phyloP scores from a whole-genome alignment of 2,113 vertebrate genomes.

The Australoheros scitulus region DNA sequence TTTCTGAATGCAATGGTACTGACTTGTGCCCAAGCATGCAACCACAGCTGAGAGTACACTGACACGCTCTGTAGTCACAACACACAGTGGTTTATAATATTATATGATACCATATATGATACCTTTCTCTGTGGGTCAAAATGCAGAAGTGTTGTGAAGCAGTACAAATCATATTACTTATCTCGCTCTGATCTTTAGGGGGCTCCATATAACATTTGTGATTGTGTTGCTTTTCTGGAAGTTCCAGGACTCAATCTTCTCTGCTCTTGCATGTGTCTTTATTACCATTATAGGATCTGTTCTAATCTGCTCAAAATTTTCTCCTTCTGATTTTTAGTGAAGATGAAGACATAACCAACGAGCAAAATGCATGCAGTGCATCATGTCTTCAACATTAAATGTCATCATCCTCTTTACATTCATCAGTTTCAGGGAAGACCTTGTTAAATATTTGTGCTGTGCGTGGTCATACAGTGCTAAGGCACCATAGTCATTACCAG shows the following conservation, averaged over 20 bases:
- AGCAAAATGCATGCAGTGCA: not conserved
- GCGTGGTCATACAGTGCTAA: slow-evolving; percentile 48
- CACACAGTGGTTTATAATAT: not conserved
- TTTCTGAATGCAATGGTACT: not conserved
- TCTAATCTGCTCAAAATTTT: not conserved
- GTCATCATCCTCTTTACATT: slow-evolving; percentile 27
- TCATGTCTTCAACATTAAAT: slow-evolving; percentile 15
- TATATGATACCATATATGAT: not conserved
- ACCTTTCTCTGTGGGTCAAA: not conserved
- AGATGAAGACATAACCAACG: not conserved
- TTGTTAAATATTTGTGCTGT: slow-evolving; percentile 75
- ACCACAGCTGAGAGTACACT: not conserved
- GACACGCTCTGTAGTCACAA: not conserved
- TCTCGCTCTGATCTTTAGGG: not conserved
- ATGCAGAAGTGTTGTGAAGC: not conserved
- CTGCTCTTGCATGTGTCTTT: not conserved
- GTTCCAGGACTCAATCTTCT: not conserved
- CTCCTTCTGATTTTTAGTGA: not conserved
- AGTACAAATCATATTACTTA: not conserved
- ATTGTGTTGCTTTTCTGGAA: not conserved
- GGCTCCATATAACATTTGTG: not conserved
- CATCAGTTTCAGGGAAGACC: slow-evolving; percentile 52
- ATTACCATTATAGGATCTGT: not conserved
- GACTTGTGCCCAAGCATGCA: not conserved
- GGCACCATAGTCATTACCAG: slow-evolving; percentile 56